Evolutionary conservation across 2,888 invertebrate genomes (phyloP).

Genomic region (Diarsia brunnea): DNA sequence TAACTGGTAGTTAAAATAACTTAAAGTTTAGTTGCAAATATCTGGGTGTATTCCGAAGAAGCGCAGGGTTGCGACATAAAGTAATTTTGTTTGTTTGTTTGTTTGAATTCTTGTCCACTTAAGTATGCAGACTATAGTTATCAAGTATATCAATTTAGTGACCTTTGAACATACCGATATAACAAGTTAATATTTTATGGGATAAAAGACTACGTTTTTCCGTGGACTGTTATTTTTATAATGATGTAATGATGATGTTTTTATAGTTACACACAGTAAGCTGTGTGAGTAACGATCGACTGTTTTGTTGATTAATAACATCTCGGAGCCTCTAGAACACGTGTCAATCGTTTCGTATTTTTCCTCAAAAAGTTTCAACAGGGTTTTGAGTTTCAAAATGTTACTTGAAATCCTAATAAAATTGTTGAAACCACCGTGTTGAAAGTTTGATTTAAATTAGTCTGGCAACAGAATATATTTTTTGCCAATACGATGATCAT

Average conservation of each 20-base stretch:
- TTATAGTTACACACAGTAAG: not conserved
- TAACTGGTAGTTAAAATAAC: not conserved
- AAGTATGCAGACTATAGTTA: too few relatives aligned
- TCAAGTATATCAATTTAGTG: not conserved
- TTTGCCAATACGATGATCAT: not conserved
- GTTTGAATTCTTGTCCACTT: not conserved
- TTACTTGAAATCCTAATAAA: too few relatives aligned
- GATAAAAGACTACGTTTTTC: not conserved
- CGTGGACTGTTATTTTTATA: not conserved
- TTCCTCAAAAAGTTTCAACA: not conserved
- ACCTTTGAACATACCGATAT: not conserved
- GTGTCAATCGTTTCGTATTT: not conserved
- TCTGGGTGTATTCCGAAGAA: not conserved
- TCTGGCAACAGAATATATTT: not conserved
- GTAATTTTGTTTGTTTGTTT: slow-evolving; percentile 1
- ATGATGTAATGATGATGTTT: not conserved
- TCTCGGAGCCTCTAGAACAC: not conserved
- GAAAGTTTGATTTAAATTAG: not conserved
- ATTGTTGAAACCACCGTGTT: not conserved
- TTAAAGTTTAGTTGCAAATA: not conserved
- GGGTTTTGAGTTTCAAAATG: too few relatives aligned
- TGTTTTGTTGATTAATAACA: not conserved
- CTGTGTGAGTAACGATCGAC: not conserved
- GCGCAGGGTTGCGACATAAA: not conserved
- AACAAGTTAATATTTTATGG: not conserved